Base-by-base conservation (phyloP, 2,113 vertebrate species). In the Rissa tridactyla region DNA sequence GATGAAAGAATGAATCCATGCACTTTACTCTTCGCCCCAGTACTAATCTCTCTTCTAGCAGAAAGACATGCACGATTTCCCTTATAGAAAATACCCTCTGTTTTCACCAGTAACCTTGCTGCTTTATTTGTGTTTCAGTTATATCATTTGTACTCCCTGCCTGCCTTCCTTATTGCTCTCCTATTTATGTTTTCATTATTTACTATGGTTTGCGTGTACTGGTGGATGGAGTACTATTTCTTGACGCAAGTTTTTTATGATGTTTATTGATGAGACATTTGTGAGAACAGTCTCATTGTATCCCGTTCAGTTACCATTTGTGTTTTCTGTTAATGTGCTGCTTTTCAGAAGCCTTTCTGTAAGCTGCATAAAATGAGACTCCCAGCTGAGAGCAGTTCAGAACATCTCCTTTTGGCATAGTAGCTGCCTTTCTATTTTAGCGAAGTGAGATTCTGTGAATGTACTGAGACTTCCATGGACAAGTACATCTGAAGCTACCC, bases 211-310 rank as follows among this genome's bases (percentile, higher is more conserved):
- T 92, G 84, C 7, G 14, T 72, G 21, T 34, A 13, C n/a, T 47
- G 55, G 49, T 85, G 25, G 82, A 93, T 91, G 58, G 71, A 87
- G 32, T 55, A 46, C 55, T 65, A 32, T 86, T 94, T 77, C 84
- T 77, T 96, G 91, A 95, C 9, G 23, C 78, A 80, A 46, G 75
- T 62, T 66, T 84, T 97, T 91, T 96, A 90, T 86, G 91, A 47
- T 95, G 93, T 94, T 95, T 93, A 70, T 96, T 92, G 91, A 83
- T 90, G 82, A 95, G 94, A 79, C 70, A 40, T 71, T 95, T 90
- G 66, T 91, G 79, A 88, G 82, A 83, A 36, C 73, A 64, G 68
- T 36, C 78, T 88, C 61, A 13, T 32, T 76, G 92, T 79, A 54
- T 55, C 78, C 75, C 60, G 77, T 51, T 92, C 60, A 6, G 58